These are phyloP conservation scores for Erethizon dorsatum DNA, from an alignment of 2,797 vertebrate species.

Conservation along the genomic window DNA sequence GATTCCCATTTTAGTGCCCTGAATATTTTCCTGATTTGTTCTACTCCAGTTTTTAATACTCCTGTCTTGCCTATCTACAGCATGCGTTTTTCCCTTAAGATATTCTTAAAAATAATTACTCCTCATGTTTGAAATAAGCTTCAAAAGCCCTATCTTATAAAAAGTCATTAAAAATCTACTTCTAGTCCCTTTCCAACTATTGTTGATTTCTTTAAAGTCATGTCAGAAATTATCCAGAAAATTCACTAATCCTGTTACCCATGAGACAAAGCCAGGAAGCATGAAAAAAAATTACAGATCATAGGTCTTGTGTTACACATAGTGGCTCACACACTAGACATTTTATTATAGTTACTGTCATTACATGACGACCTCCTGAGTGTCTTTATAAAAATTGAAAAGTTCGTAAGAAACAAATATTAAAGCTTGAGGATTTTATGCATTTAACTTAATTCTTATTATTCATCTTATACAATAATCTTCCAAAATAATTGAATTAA, in stretches of 20 bases:
- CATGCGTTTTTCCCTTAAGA: background rate
- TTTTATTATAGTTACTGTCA: background rate
- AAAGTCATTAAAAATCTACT: background rate
- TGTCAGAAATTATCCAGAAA: background rate
- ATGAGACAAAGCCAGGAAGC: background rate
- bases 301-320: background rate
- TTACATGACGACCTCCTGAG: background rate
- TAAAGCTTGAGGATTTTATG: background rate
- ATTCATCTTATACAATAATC: background rate
- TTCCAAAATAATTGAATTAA: background rate
- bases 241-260: background rate
- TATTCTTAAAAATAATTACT: background rate
- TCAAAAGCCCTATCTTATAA: background rate
- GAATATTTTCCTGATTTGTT: slow-evolving; percentile 23
- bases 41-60: background rate
- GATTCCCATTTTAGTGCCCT: background rate
- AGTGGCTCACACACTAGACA: background rate
- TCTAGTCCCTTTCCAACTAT: background rate
- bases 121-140: background rate
- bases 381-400: background rate
- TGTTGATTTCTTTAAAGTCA: background rate
- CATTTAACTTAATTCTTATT: background rate
- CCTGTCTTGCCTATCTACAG: background rate
- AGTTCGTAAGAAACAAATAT: background rate
- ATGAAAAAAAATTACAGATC: background rate